These are phyloP conservation scores for Oxytorus armatus DNA, from an alignment of 2,888 invertebrate genomes.

Conservation along the genomic window DNA sequence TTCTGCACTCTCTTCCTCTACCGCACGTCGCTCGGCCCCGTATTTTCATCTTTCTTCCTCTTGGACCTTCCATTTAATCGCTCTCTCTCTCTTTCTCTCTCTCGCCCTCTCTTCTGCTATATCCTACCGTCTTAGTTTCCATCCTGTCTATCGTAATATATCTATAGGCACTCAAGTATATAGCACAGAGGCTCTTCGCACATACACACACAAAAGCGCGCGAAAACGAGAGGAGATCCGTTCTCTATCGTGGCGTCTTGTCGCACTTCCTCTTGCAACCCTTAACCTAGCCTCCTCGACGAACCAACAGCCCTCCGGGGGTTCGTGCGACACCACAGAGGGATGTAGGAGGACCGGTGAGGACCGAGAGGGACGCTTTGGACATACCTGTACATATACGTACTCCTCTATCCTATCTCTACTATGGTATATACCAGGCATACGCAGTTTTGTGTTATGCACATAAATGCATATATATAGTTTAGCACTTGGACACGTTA, in stretches of 20 bases:
- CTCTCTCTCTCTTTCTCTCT: slow-evolving; percentile 48
- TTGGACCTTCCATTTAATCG: slow-evolving; percentile 66
- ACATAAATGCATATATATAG: too few species aligned
- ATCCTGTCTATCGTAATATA: too few species aligned
- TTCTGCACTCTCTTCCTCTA: slow-evolving; percentile 74
- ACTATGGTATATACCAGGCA: background rate
- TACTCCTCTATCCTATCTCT: slow-evolving; percentile 35
- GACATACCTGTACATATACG: background rate
- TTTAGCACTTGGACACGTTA: too few species aligned
- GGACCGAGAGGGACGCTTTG: slow-evolving; percentile 48
- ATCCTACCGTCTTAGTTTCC: background rate
- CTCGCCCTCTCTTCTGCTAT: slow-evolving; percentile 38
- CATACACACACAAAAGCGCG: slow-evolving; percentile 66
- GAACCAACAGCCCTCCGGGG: slow-evolving; percentile 75
- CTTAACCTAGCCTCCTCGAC: slow-evolving; percentile 76
- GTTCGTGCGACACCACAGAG: slow-evolving; percentile 45
- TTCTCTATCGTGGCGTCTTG: slow-evolving; percentile 76
- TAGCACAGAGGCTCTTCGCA: slow-evolving; percentile 67
- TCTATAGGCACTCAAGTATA: background rate
- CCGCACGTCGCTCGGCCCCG: slow-evolving; percentile 74
- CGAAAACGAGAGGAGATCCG: slow-evolving; percentile 67
- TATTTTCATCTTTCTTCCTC: slow-evolving; percentile 58
- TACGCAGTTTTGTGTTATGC: too few species aligned
- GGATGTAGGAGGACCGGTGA: slow-evolving; percentile 54
- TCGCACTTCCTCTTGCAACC: slow-evolving; percentile 80